These are phyloP conservation scores for Entomobrya multifasciata DNA, from an alignment of 2,888 invertebrate genomes.

Conservation along the genomic window DNA sequence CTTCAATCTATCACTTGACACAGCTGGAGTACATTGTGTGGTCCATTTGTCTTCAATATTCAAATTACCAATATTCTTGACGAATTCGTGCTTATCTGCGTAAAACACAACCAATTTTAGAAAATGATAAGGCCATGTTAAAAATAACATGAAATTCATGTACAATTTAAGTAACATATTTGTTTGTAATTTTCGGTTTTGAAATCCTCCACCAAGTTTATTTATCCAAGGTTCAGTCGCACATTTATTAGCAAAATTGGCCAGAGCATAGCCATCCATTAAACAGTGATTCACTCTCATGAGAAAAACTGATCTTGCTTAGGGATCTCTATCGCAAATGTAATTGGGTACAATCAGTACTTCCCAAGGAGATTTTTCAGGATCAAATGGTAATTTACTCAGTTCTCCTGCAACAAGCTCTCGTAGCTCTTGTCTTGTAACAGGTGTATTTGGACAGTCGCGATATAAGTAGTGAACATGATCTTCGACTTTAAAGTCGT, in stretches of 20 bases:
- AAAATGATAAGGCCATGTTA: not conserved
- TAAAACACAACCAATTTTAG: not conserved
- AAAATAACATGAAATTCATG: too few relatives aligned
- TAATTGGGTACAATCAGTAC: constrained; percentile 2
- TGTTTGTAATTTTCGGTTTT: not conserved
- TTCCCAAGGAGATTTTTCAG: constrained; percentile 4
- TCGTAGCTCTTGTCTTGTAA: not conserved
- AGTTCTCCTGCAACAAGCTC: not conserved
- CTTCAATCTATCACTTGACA: not conserved
- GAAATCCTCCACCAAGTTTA: not conserved
- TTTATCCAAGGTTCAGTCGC: not conserved
- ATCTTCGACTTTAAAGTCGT: constrained; percentile 10
- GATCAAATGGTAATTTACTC: not conserved
- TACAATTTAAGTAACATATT: not conserved
- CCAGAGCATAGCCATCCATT: constrained; percentile 18
- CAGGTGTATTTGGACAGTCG: not conserved
- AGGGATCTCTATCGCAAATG: not conserved
- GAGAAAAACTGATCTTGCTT: not conserved
- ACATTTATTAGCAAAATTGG: not conserved
- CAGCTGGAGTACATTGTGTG: not conserved
- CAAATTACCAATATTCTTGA: not conserved
- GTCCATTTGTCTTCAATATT: not conserved
- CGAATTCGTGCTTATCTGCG: not conserved
- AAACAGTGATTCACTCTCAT: constrained; percentile 19
- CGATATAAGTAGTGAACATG: constrained; percentile 33